Evolutionary conservation across 2,113 vertebrate species (phyloP).

Genomic region (Sylvia atricapilla): DNA sequence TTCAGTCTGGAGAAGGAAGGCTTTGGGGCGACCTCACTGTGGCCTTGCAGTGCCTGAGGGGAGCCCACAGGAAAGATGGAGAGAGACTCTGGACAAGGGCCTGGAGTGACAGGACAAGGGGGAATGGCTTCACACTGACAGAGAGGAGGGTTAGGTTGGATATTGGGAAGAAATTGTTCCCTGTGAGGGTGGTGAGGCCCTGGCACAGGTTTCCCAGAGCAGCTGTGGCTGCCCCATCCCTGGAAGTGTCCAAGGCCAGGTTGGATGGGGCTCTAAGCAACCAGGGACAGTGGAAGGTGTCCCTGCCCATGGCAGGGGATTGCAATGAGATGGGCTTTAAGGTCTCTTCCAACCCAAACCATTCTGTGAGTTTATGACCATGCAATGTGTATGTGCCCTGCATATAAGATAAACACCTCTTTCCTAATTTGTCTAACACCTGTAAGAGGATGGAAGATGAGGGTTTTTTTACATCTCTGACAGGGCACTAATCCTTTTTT

Average conservation of each 20-base stretch:
- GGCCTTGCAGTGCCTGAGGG: background rate
- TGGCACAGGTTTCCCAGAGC: background rate
- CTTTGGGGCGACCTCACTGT: background rate
- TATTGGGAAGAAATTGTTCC: fast-evolving
- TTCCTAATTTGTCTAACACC: background rate
- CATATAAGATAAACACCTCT: background rate
- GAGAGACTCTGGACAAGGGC: background rate
- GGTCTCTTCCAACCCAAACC: background rate
- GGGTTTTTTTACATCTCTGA: background rate
- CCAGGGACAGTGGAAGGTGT: fast-evolving
- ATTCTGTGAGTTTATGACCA: background rate
- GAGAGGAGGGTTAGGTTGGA: fast-evolving
- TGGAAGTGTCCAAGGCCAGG: fast-evolving
- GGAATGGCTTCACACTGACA: background rate
- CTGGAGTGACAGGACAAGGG: background rate
- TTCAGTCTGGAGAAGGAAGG: background rate
- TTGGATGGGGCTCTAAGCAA: background rate
- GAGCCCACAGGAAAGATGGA: background rate
- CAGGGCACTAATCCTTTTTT: background rate
- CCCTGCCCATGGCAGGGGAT: background rate
- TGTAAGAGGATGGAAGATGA: background rate
- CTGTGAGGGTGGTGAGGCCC: background rate
- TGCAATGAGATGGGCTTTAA: background rate
- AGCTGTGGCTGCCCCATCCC: background rate
- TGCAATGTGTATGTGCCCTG: background rate